Percentiles rank a stretch among this genome's conserved stretches.
These are phyloP conservation scores for Uropsilus gracilis DNA, from an alignment of 2,113 vertebrate species.

Conservation along the genomic window DNA sequence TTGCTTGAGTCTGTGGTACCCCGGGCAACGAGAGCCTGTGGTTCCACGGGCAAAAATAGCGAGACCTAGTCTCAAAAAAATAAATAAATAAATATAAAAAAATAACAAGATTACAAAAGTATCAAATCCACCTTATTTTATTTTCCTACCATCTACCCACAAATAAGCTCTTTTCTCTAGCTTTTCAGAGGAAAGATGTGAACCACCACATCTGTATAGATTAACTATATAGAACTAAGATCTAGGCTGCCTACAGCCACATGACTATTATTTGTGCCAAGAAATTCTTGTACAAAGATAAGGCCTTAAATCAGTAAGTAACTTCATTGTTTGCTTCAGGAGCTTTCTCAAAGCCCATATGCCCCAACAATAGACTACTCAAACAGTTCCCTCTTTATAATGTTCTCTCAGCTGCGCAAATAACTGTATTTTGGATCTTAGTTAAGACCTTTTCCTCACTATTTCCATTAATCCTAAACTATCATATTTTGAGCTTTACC, in stretches of 20 bases:
- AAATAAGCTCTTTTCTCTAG: background rate
- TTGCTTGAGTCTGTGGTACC: too few relatives aligned
- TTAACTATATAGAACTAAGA: background rate
- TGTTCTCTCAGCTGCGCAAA: background rate
- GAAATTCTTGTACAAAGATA: constrained; percentile 49
- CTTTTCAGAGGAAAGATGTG: background rate
- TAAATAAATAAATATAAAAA: too few relatives aligned
- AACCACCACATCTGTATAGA: background rate
- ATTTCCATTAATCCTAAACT: background rate
- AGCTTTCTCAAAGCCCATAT: background rate
- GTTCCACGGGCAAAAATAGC: too few relatives aligned
- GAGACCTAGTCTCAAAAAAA: too few relatives aligned
- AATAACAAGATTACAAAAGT: background rate
- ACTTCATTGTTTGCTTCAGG: constrained; percentile 18
- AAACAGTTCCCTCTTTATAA: background rate
- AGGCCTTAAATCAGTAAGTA: background rate
- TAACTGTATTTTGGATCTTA: background rate
- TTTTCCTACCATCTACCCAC: background rate
- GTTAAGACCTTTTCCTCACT: background rate
- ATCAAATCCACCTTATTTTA: background rate
- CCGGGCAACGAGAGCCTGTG: too few relatives aligned
- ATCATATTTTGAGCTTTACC: background rate
- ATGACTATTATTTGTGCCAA: background rate
- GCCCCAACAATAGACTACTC: background rate
- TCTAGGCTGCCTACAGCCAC: background rate